A percentile compares a stretch with the other conserved stretches of the same genome.
Evolutionary conservation across 1,140 invertebrate species (phyloP).

Genomic region (Macrotrachela quadricornifera): DNA sequence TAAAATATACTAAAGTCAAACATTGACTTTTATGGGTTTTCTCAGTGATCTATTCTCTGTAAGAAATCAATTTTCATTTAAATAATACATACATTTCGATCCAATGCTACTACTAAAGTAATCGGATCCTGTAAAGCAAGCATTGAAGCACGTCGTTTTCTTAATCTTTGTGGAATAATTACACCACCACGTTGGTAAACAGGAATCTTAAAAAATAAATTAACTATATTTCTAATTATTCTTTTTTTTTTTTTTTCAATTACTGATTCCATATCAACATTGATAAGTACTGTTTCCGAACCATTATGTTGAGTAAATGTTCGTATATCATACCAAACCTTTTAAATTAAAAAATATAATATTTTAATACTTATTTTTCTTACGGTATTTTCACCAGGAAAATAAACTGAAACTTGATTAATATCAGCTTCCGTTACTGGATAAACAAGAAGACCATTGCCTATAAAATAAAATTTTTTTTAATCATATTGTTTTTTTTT

Average conservation of each 20-base stretch:
- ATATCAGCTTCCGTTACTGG: conserved; percentile 60
- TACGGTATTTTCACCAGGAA: conserved; percentile 13
- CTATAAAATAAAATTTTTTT: too few species aligned
- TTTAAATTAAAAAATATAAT: too few species aligned
- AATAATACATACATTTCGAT: conserved; percentile 19
- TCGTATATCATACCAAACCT: conserved; percentile 8
- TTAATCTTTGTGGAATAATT: conserved; percentile 70
- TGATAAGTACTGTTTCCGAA: too few species aligned
- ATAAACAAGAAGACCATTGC: conserved; percentile 12
- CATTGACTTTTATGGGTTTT: too few species aligned
- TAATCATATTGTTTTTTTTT: too few species aligned
- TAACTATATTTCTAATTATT: too few species aligned
- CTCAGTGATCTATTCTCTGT: too few species aligned
- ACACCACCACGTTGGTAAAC: conserved; percentile 80
- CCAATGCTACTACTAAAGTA: conserved; percentile 58
- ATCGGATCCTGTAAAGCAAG: conserved; percentile 76
- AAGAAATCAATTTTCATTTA: conserved; percentile 33
- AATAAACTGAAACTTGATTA: conserved; percentile 45
- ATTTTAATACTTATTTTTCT: too few species aligned
- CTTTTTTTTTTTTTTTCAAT: too few species aligned
- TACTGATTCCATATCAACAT: too few species aligned
- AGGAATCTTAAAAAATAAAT: conserved; percentile 45
- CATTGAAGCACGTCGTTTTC: conserved; percentile 59
- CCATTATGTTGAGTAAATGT: too few species aligned
- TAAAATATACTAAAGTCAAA: too few species aligned